Conservation (phyloP, 2,113 vertebrate species). For the Elanus axillaris region DNA sequence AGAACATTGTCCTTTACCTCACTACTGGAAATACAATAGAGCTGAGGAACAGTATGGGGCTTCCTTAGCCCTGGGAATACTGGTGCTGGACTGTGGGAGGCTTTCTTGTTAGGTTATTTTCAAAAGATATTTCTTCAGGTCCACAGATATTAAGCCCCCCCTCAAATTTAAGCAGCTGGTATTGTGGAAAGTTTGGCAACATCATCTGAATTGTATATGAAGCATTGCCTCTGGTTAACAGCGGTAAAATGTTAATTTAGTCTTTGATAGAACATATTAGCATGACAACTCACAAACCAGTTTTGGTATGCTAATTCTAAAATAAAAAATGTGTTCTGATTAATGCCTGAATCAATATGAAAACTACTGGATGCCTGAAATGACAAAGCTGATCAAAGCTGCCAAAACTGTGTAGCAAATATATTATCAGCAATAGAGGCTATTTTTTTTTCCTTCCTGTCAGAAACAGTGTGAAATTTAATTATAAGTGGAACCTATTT, state of each 20-base stretch:
- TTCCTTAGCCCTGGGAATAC: constrained; percentile 2
- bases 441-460: background rate
- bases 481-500: constrained; percentile 9
- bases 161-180: constrained; percentile 51
- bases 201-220: constrained; percentile 49
- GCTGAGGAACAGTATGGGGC: background rate
- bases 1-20: background rate
- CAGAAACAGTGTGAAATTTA: constrained; percentile 20
- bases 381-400: constrained; percentile 54
- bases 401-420: background rate
- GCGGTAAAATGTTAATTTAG: constrained; percentile 69
- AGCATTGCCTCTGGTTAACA: constrained; percentile 51
- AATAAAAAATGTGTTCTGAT: constrained; percentile 52
- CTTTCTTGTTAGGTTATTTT: constrained; percentile 12
- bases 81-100: background rate
- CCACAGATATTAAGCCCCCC: background rate
- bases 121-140: background rate
- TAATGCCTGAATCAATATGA: constrained; percentile 61
- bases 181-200: constrained; percentile 38
- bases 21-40: background rate
- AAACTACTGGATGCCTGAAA: constrained; percentile 44
- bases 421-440: background rate
- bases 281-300: constrained; percentile 61
- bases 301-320: constrained; percentile 64
- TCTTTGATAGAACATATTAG: constrained; percentile 68